Base-by-base conservation (phyloP, 2,797 vertebrate genomes). In the Vultur gryphus region DNA sequence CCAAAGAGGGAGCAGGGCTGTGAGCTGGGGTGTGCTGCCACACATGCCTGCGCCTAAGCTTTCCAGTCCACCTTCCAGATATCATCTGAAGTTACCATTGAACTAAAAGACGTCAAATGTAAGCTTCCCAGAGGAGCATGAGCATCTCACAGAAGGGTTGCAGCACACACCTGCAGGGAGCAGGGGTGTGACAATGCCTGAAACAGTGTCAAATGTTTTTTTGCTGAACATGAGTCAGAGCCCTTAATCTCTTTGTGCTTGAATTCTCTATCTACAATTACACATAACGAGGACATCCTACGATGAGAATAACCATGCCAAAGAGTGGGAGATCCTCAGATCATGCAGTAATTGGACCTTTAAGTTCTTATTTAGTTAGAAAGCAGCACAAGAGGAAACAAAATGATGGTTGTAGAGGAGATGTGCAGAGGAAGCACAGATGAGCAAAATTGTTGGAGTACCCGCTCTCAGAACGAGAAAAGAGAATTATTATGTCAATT, bases 221-320 rank as follows among this genome's bases (percentile, higher is more conserved):
- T 67, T 84, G 51, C 51, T 51, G 39, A 57, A 62, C 8, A 8
- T 48, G 25, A 75, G 9, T 44, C 61, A 48, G 19, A 80, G 13
- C 4, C 44, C 31, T 46, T 89, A 41, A 64, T 19, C 3, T 16
- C 8, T 54, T 61, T 58, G 13, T 51, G 35, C 4, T 72, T 89
- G 16, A 61, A 49, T 76, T 85, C 26, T 84, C 35, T 43, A 17
- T 20, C 58, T 71, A 29, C 1, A 18, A n/a, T 15, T 62, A 16
- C 20, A 35, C 3, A 3, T 16, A 58, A 70, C 0, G 0, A 72
- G 33, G 31, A 51, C n/a, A 61, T 39, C 25, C 10, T 51, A 17
- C 16, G 24, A 61, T 2, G 1, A 78, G 46, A 61, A 39, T 31
- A 82, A 41, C 33, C 20, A 19, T 15, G 2, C 15, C 55, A 52